Base-by-base conservation (phyloP, 2,797 vertebrate species). In the Pempheris klunzingeri region DNA sequence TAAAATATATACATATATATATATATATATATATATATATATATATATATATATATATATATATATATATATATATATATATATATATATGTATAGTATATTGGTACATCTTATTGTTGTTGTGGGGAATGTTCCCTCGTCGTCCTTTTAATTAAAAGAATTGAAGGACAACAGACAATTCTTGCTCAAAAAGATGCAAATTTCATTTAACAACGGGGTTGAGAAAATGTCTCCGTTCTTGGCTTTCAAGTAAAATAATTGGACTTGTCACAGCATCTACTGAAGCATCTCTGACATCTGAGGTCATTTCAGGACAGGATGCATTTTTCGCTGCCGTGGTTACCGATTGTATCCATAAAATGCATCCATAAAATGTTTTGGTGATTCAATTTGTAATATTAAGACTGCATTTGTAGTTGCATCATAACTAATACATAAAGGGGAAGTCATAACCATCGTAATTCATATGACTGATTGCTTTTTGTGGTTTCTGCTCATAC, bases 1-100 rank as follows among this genome's bases (percentile, higher is more conserved):
- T 77, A 65, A 73, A 63, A 50, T 28, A 54, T 58, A 55, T 34
- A 58, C n/a, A n/a, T n/a, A n/a, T n/a, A n/a, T n/a, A n/a, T n/a
- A n/a, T n/a, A n/a, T n/a, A n/a, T n/a, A n/a, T n/a, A n/a, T n/a
- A n/a, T n/a, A n/a, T n/a, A n/a, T n/a, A n/a, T n/a, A n/a, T n/a
- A n/a, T n/a, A n/a, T n/a, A n/a, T n/a, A n/a, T n/a, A n/a, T n/a
- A n/a, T n/a, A n/a, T n/a, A n/a, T n/a, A n/a, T n/a, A n/a, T n/a
- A n/a, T n/a, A n/a, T n/a, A n/a, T n/a, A n/a, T n/a, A n/a, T n/a
- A n/a, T n/a, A n/a, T n/a, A n/a, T n/a, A n/a, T n/a, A n/a, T n/a
- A n/a, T n/a, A n/a, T n/a, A n/a, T n/a, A n/a, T n/a, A n/a, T n/a
- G n/a, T n/a, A n/a, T n/a, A n/a, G n/a, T 30, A 26, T 60, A 73